These are phyloP conservation scores for Bruchidius siliquastri DNA, from an alignment of 2,888 invertebrate species.

Conservation along the genomic window DNA sequence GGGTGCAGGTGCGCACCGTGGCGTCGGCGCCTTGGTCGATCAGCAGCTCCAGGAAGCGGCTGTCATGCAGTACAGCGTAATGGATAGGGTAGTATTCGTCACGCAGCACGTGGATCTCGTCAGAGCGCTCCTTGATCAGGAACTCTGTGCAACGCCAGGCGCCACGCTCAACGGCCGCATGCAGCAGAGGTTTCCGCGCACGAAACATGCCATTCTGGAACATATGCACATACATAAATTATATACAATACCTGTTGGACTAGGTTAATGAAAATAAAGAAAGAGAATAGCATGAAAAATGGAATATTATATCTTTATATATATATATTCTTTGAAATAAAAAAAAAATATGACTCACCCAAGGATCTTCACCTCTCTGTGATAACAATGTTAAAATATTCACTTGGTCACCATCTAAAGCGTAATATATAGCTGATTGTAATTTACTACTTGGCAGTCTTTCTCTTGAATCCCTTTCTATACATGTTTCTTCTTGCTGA, in stretches of 20 bases:
- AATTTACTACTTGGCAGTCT: constrained; percentile 50
- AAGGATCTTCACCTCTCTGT: constrained; percentile 65
- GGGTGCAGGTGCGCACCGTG: constrained; percentile 63
- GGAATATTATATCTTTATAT: too few relatives aligned
- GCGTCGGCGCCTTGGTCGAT: constrained; percentile 67
- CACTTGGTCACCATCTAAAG: constrained; percentile 69
- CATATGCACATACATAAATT: too few relatives aligned
- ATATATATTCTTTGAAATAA: too few relatives aligned
- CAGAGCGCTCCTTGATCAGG: constrained; percentile 59
- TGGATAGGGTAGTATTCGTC: constrained; percentile 77
- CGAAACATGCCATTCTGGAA: constrained; percentile 52
- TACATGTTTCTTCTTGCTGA: constrained; percentile 52
- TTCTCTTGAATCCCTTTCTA: constrained; percentile 42
- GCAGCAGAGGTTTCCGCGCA: constrained; percentile 58
- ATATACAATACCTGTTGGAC: not conserved
- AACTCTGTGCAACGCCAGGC: constrained; percentile 70
- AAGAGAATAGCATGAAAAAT: too few relatives aligned
- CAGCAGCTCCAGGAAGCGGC: constrained; percentile 61
- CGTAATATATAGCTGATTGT: constrained; percentile 67
- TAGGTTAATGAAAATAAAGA: too few relatives aligned
- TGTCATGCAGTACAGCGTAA: constrained; percentile 68
- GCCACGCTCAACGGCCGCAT: constrained; percentile 66
- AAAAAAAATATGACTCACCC: too few relatives aligned
- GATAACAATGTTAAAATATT: constrained; percentile 62
- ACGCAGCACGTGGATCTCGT: constrained; percentile 66